Conservation (phyloP, 2,888 invertebrate species). For the Heteromurus nitidus region DNA sequence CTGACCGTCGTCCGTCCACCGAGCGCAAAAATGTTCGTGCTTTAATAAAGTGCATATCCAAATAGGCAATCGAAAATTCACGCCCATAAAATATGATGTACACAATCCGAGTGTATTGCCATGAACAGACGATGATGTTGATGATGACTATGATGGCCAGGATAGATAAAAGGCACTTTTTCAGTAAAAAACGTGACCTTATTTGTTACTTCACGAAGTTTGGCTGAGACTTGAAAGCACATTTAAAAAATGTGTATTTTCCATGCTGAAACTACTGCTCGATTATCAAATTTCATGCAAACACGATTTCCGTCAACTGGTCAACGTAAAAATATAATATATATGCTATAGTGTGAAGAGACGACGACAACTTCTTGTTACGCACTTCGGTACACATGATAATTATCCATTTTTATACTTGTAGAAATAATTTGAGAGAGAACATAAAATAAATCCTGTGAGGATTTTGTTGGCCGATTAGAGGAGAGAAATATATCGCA, state of each 20-base stretch:
- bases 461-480: neutral
- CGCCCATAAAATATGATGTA: conserved; percentile 52
- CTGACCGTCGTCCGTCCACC: conserved; percentile 19
- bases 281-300: conserved; percentile 62
- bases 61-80: conserved; percentile 53
- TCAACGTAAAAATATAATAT: conserved; percentile 48
- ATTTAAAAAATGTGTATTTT: conserved; percentile 22
- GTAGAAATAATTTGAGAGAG: conserved; percentile 11
- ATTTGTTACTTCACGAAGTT: conserved; percentile 44
- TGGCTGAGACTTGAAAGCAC: neutral
- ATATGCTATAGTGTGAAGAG: conserved; percentile 31
- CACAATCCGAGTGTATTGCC: neutral
- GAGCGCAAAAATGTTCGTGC: neutral
- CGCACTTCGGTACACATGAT: conserved; percentile 56
- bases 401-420: conserved; percentile 56
- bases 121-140: conserved; percentile 14
- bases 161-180: conserved; percentile 49
- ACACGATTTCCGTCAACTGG: conserved; percentile 63
- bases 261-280: conserved; percentile 8
- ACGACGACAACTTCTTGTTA: conserved; percentile 52
- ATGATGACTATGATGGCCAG: conserved; percentile 53
- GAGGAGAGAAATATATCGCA: neutral
- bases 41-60: conserved; percentile 12
- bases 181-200: conserved; percentile 52
- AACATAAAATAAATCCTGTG: conserved; percentile 27